These are phyloP conservation scores for Enchytraeus crypticus DNA, from an alignment of 2,888 invertebrate genomes.

Conservation along the genomic window DNA sequence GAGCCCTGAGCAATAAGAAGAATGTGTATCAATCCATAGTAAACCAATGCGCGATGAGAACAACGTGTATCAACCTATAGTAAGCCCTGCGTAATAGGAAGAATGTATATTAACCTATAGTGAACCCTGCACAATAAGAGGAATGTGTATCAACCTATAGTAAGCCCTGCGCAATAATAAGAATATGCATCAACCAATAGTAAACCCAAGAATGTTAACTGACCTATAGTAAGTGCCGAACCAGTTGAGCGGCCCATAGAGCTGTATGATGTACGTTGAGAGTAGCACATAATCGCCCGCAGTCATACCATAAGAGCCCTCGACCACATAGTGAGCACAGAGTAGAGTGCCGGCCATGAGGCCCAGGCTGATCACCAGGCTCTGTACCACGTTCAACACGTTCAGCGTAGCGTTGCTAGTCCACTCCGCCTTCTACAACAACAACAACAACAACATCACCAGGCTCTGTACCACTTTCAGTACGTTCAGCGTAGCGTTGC, in stretches of 20 bases:
- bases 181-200: no score
- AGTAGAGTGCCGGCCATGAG: conserved; percentile 76
- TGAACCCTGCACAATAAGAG: no score
- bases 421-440: conserved; percentile 74
- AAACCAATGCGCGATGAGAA: no score
- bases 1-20: no score
- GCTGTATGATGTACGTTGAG: conserved; percentile 79
- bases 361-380: conserved; percentile 76
- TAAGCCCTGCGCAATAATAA: no score
- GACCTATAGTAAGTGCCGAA: conserved; percentile 97
- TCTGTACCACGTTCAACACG: conserved; percentile 82
- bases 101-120: no score
- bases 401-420: conserved; percentile 74
- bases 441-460: conserved; percentile 49
- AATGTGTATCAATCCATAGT: no score
- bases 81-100: no score
- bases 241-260: conserved; percentile 93
- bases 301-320: conserved; percentile 54
- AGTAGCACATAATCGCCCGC: conserved; percentile 94
- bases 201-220: no score
- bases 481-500: conserved; percentile 73
- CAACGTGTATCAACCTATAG: no score
- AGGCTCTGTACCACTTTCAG: conserved; percentile 84
- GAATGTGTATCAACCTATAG: no score
- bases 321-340: conserved; percentile 75